Conservation (phyloP, 2,888 invertebrate species). For the Sericinus montela region DNA sequence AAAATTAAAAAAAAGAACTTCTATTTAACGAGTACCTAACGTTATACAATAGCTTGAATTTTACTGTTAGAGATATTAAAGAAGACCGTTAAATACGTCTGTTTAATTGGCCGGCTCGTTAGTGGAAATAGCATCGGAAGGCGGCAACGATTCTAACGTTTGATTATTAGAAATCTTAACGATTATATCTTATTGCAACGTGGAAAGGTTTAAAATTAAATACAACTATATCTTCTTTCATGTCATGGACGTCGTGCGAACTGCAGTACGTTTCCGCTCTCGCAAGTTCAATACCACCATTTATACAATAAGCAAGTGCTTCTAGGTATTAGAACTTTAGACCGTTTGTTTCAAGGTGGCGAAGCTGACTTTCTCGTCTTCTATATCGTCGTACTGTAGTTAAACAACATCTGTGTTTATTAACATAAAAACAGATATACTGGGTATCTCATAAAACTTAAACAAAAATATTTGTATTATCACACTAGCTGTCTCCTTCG, state of each 20-base stretch:
- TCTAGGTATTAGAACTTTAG: not conserved
- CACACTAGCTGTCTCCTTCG: no score
- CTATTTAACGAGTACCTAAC: no score
- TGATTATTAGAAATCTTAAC: not conserved
- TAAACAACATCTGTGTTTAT: not conserved
- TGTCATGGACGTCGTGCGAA: constrained; percentile 40
- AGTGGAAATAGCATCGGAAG: constrained; percentile 43
- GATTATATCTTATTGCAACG: constrained; percentile 11
- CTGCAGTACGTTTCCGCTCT: constrained; percentile 52
- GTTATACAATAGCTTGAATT: constrained; percentile 29
- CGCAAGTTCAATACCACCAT: constrained; percentile 55
- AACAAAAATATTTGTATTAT: no score
- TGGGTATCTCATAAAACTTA: no score
- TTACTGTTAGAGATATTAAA: constrained; percentile 35
- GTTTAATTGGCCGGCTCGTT: constrained; percentile 60
- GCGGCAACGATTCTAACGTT: constrained; percentile 33
- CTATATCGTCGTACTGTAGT: not conserved
- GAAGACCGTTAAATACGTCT: constrained; percentile 39
- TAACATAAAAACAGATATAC: not conserved
- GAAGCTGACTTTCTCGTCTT: not conserved
- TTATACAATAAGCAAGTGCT: constrained; percentile 19
- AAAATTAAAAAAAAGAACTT: no score
- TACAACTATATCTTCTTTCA: constrained; percentile 21
- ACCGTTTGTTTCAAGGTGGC: not conserved
- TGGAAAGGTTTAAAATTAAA: constrained; percentile 31